A percentile compares a stretch with the other conserved stretches of the same genome.
Evolutionary conservation across 2,113 vertebrate species (phyloP).

Genomic region (Cyanoliseus patagonus): DNA sequence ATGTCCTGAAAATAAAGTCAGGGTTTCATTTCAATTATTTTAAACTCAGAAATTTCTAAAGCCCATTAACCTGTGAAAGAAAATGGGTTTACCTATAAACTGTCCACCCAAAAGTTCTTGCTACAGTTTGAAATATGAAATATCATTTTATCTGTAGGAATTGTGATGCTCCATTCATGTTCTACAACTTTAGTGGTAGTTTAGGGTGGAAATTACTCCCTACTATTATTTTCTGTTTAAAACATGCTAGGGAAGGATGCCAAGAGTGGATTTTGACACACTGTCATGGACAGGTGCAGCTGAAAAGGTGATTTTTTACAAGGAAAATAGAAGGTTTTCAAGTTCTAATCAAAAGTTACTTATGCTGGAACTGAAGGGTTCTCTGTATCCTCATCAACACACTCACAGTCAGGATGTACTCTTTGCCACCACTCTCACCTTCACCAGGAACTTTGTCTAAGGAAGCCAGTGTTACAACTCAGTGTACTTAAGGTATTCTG

Average conservation of each 20-base stretch:
- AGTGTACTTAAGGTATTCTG: not conserved
- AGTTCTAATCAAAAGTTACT: not conserved
- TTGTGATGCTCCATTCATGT: not conserved
- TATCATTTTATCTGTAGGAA: not conserved
- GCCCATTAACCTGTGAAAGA: not conserved
- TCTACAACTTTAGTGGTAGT: not conserved
- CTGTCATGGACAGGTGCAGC: not conserved
- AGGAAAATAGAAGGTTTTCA: not conserved
- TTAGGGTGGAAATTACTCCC: not conserved
- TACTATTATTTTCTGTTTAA: not conserved
- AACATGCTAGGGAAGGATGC: not conserved
- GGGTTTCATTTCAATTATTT: not conserved
- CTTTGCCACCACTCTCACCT: not conserved
- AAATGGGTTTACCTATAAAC: not conserved
- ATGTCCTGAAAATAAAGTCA: not conserved
- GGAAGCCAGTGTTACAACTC: not conserved
- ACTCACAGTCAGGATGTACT: fast-evolving
- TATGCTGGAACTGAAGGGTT: not conserved
- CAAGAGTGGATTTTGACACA: not conserved
- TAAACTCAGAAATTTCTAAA: not conserved
- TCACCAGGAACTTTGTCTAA: not conserved
- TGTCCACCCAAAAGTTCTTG: not conserved
- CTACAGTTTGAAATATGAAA: not conserved
- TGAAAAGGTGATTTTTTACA: not conserved
- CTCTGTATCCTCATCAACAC: not conserved